Evolutionary conservation across 2,113 vertebrate genomes (phyloP).

Genomic region (Clarias gariepinus): DNA sequence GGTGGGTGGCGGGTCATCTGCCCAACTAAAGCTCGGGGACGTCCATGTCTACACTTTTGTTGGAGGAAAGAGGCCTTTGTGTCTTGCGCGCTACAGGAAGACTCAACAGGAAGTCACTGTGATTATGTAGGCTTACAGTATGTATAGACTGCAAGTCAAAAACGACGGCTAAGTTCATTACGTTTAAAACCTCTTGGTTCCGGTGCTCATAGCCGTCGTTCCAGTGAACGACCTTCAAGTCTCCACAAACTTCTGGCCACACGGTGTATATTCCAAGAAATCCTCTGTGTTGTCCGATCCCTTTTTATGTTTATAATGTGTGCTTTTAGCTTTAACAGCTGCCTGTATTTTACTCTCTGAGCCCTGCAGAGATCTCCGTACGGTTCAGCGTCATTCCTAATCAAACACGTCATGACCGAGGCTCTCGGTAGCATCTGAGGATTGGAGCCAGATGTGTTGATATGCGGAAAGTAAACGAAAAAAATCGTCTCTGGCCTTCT

Average conservation of each 20-base stretch:
- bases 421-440: neutral
- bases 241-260: neutral
- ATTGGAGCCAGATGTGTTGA: constrained; percentile 20
- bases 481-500: neutral
- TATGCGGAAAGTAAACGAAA: neutral
- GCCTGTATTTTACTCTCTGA: neutral
- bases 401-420: neutral
- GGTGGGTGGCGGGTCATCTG: neutral
- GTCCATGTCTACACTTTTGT: neutral
- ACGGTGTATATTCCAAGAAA: neutral
- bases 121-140: neutral
- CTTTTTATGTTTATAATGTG: neutral
- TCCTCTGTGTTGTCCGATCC: neutral
- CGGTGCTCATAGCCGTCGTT: no score
- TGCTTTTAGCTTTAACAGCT: neutral
- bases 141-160: neutral
- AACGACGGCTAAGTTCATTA: neutral
- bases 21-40: neutral
- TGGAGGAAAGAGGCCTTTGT: constrained; percentile 1
- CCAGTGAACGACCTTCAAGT: neutral
- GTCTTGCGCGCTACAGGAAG: neutral
- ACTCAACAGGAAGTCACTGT: constrained; percentile 31
- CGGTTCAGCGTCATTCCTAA: neutral
- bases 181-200: neutral
- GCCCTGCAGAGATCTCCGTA: neutral